A percentile compares a stretch with the other conserved stretches of the same genome.
phyloP scores from a whole-genome alignment of 2,113 vertebrate species.

The Cyprinodon variegatus region DNA sequence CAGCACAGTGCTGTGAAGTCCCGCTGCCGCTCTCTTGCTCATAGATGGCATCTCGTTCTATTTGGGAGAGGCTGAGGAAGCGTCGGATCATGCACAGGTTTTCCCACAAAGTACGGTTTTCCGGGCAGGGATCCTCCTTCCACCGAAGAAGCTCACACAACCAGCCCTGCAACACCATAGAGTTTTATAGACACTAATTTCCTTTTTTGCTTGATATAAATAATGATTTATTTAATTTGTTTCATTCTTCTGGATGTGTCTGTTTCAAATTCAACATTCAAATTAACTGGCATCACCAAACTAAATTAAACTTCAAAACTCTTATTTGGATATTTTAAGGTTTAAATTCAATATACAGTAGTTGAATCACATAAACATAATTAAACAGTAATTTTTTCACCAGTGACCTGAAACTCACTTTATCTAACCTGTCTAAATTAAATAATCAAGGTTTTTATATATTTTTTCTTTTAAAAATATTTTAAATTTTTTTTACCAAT shows the following conservation, averaged over 20 bases:
- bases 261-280: background rate
- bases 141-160: conserved; percentile 94
- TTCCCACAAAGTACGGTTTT: conserved; percentile 95
- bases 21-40: conserved; percentile 91
- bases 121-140: conserved; percentile 95
- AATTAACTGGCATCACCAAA: background rate
- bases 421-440: too few species aligned
- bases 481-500: too few species aligned
- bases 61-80: conserved; percentile 92
- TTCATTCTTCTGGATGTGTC: background rate
- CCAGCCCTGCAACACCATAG: conserved; percentile 84
- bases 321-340: too few species aligned
- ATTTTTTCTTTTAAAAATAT: too few species aligned
- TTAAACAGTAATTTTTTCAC: too few species aligned
- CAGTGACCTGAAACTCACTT: too few species aligned
- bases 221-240: background rate
- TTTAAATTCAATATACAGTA: background rate
- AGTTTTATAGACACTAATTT: background rate
- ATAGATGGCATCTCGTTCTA: conserved; percentile 91
- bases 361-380: background rate
- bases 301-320: too few species aligned
- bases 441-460: too few species aligned
- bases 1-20: conserved; percentile 85
- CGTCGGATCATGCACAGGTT: conserved; percentile 95
- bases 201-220: background rate